Base-by-base conservation (phyloP, 2,113 vertebrate species). In the Pygoscelis antarcticus region DNA sequence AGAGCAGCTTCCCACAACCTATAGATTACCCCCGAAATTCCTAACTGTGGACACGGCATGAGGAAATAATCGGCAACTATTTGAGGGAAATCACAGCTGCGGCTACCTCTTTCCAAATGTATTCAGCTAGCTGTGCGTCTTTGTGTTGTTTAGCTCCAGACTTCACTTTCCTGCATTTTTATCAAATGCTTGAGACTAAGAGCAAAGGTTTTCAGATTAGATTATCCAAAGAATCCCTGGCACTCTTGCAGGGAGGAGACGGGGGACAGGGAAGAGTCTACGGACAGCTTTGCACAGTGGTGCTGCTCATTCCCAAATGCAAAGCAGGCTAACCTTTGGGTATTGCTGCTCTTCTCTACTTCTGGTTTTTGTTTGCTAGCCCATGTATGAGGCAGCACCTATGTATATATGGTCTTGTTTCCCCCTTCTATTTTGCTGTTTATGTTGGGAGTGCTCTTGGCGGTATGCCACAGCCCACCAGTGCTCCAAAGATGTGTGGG, bases 11-110 rank as follows among this genome's bases (percentile, higher is more conserved):
- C 42, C 26, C 42, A 77, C 22, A 81, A 62, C 6, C 16, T 23
- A 65, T 0, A 71, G 46, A 51, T 61, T 72, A 72, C 26, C 40
- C 22, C 18, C 90, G 22, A 81, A 89, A 55, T n/a, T 58, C 22
- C 55, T 46, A 36, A 38, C 29, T 19, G 26, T 11, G 20, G 51
- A 32, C 30, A 20, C 0, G 1, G 29, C n/a, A 52, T 2, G 1
- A 80, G n/a, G 34, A 77, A 62, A 89, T 21, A 2, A 61, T 25
- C 8, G n/a, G 51, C 10, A 83, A n/a, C 7, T 66, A 15, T 70
- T 20, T 52, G 54, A 93, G 49, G 17, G 38, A 52, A 68, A 40
- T 46, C 29, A 27, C 26, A 47, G 36, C 44, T 68, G n/a, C 2
- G 3, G 62, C 51, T 36, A 27, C 25, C 42, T 58, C 15, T 62